A percentile compares a stretch with the other conserved stretches of the same genome.
phyloP scores from a whole-genome alignment of 2,888 invertebrate species.

The Caenorhabditis sp. region DNA sequence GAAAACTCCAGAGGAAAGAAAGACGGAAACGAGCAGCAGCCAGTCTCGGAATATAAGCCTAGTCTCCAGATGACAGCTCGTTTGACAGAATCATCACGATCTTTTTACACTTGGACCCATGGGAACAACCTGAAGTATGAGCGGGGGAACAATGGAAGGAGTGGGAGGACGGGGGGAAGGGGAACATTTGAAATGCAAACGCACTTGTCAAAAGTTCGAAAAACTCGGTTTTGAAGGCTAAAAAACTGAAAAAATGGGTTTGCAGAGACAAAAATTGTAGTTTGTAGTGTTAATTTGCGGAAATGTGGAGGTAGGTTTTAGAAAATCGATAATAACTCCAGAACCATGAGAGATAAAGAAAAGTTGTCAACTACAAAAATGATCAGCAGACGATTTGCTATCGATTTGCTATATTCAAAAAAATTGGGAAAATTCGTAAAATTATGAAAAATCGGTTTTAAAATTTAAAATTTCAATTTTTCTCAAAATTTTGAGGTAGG shows the following conservation, averaged over 20 bases:
- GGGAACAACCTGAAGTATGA: slow-evolving; percentile 27
- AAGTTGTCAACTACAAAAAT: background rate
- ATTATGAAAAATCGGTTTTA: background rate
- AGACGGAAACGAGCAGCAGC: background rate
- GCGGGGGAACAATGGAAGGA: background rate
- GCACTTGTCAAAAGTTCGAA: background rate
- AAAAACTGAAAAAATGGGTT: background rate
- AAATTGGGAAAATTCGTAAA: background rate
- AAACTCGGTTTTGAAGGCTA: no score
- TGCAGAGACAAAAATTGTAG: background rate
- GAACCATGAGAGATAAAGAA: background rate
- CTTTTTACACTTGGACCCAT: slow-evolving; percentile 36
- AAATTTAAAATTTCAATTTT: no score
- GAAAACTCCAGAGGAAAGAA: background rate
- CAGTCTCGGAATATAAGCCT: slow-evolving; percentile 6
- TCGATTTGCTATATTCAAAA: background rate
- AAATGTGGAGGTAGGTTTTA: background rate
- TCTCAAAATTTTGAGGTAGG: no score
- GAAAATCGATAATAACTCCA: background rate
- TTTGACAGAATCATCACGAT: slow-evolving; percentile 63
- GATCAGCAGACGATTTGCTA: background rate
- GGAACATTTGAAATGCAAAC: slow-evolving; percentile 4
- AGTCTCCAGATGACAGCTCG: slow-evolving; percentile 57
- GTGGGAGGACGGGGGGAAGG: background rate
- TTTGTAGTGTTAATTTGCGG: no score